Conservation (phyloP, 30 jellyfish, hydroid and myxozoan genomes). For the Turritopsis dohrnii region DNA sequence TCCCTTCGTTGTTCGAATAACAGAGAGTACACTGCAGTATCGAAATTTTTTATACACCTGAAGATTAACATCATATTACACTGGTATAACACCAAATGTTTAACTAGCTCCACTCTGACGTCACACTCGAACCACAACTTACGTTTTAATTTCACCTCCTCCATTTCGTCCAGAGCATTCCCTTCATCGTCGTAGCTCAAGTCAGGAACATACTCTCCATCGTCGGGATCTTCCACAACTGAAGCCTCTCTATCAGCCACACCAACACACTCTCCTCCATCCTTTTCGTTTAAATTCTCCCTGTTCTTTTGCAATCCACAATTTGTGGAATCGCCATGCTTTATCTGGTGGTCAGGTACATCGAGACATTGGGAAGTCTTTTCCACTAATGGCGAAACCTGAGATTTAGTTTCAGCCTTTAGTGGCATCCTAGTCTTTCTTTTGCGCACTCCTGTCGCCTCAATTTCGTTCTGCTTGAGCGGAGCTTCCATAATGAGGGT, state of each 20-base stretch:
- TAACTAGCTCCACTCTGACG: no score
- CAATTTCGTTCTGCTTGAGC: background rate
- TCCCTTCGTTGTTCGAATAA: no score
- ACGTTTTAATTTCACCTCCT: background rate
- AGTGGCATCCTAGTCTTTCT: background rate
- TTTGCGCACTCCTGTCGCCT: background rate
- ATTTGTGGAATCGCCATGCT: background rate
- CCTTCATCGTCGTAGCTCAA: no score
- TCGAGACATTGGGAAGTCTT: background rate
- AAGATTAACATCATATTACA: no score
- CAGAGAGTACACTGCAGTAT: no score
- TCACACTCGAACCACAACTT: background rate
- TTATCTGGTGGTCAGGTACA: background rate
- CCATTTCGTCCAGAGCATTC: background rate
- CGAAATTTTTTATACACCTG: no score
- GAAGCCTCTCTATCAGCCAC: background rate
- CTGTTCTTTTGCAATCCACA: background rate
- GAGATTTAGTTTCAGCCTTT: background rate
- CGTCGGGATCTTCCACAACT: background rate
- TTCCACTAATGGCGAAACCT: background rate
- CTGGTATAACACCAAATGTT: no score
- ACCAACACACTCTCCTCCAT: background rate
- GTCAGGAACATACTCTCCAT: background rate
- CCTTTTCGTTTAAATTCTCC: background rate
- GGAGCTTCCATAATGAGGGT: background rate